Conservation (phyloP, 2,797 vertebrate genomes). For the Pseudochirops cupreus region DNA sequence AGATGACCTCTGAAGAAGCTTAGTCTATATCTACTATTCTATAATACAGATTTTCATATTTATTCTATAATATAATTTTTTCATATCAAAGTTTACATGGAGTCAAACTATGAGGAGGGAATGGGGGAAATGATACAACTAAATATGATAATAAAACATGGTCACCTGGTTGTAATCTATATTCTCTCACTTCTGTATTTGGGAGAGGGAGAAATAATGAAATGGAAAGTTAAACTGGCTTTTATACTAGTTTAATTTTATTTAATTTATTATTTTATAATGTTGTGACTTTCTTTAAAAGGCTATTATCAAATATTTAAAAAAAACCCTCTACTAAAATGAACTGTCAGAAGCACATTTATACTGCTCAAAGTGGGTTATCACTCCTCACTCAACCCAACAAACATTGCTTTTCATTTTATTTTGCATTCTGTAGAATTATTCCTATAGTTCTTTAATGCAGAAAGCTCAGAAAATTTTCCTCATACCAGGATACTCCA, state of each 20-base stretch:
- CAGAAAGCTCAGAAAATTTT: constrained; percentile 38
- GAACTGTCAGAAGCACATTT: constrained; percentile 49
- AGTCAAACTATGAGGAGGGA: constrained; percentile 53
- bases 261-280: background rate
- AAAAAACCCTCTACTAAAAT: constrained; percentile 52
- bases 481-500: constrained; percentile 52
- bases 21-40: background rate
- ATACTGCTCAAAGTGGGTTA: constrained; percentile 44
- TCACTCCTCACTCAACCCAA: constrained; percentile 14
- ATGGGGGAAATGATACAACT: constrained; percentile 23
- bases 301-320: constrained; percentile 28
- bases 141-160: constrained; percentile 34
- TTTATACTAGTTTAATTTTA: constrained; percentile 2
- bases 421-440: constrained; percentile 49
- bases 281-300: constrained; percentile 46
- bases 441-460: constrained; percentile 24
- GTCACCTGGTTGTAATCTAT: constrained; percentile 25
- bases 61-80: background rate
- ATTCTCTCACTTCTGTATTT: constrained; percentile 51
- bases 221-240: constrained; percentile 69
- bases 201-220: constrained; percentile 35
- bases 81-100: background rate
- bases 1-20: background rate
- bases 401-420: background rate
- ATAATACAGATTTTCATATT: background rate